These are phyloP conservation scores for Coelinius sp. DNA, from an alignment of 2,888 invertebrate genomes.

Conservation along the genomic window DNA sequence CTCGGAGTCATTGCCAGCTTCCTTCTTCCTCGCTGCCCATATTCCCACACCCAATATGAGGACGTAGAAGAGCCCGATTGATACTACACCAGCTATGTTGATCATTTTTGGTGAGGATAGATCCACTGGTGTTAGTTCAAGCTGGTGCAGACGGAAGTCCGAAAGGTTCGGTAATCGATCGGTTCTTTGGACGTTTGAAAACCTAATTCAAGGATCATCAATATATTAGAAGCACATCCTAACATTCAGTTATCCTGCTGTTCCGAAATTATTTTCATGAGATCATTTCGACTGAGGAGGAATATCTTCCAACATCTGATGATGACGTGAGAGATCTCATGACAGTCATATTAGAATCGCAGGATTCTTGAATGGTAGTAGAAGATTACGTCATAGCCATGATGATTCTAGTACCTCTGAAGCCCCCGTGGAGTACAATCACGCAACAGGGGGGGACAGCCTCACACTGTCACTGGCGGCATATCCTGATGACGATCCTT, in stretches of 20 bases:
- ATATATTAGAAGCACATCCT: background rate
- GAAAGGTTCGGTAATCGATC: constrained; percentile 64
- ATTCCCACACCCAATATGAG: constrained; percentile 96
- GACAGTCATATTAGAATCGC: no score
- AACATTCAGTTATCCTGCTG: background rate
- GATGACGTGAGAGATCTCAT: no score
- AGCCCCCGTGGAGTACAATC: constrained; percentile 69
- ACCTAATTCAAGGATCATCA: constrained; percentile 52
- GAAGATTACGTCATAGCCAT: no score
- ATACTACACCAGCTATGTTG: constrained; percentile 92
- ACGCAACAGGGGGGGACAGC: constrained; percentile 70
- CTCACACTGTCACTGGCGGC: constrained; percentile 68
- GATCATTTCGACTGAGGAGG: no score
- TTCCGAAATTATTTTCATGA: no score
- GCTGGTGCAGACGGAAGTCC: constrained; percentile 64
- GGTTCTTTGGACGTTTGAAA: constrained; percentile 64
- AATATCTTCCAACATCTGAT: no score
- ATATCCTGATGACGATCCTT: constrained; percentile 64
- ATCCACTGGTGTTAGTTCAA: constrained; percentile 66
- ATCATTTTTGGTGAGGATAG: constrained; percentile 78
- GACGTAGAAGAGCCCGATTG: constrained; percentile 96
- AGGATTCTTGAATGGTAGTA: no score
- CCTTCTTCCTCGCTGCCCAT: constrained; percentile 97
- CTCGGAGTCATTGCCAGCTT: constrained; percentile 88
- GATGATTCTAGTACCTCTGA: constrained; percentile 60